These are phyloP conservation scores for Cryptoprocta ferox DNA, from an alignment of 2,797 vertebrate genomes.

Conservation along the genomic window DNA sequence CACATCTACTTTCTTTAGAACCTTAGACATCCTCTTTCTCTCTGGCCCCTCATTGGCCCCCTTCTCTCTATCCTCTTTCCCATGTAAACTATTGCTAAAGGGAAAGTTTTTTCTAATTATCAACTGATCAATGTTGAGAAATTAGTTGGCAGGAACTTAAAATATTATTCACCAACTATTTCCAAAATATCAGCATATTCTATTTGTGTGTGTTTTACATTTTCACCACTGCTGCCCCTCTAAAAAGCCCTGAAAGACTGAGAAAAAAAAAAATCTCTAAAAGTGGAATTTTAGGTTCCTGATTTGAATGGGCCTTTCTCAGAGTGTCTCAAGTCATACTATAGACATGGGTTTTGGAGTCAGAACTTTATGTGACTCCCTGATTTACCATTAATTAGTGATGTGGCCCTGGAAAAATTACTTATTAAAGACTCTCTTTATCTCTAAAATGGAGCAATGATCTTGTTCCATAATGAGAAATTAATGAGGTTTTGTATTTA, in stretches of 20 bases:
- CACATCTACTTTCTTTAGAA: background rate
- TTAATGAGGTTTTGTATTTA: background rate
- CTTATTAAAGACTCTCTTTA: background rate
- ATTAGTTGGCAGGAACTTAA: background rate
- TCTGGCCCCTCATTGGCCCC: background rate
- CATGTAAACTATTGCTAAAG: background rate
- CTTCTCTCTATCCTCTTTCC: background rate
- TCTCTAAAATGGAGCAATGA: background rate
- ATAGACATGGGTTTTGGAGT: background rate
- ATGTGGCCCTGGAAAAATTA: background rate
- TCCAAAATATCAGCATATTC: background rate
- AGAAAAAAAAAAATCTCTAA: background rate
- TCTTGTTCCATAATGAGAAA: background rate
- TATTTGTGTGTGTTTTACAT: background rate
- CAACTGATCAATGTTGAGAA: background rate
- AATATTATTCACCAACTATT: background rate
- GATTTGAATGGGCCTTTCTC: background rate
- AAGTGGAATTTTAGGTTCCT: background rate
- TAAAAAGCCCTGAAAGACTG: background rate
- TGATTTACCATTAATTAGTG: background rate
- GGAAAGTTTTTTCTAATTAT: background rate
- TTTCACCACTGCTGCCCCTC: background rate
- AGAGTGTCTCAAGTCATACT: background rate
- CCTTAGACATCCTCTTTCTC: background rate
- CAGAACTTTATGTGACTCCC: background rate